Percentiles rank a stretch among this genome's conserved stretches.
Evolutionary conservation across 2,113 vertebrate genomes (phyloP).

Genomic region (Tachysurus vachellii): DNA sequence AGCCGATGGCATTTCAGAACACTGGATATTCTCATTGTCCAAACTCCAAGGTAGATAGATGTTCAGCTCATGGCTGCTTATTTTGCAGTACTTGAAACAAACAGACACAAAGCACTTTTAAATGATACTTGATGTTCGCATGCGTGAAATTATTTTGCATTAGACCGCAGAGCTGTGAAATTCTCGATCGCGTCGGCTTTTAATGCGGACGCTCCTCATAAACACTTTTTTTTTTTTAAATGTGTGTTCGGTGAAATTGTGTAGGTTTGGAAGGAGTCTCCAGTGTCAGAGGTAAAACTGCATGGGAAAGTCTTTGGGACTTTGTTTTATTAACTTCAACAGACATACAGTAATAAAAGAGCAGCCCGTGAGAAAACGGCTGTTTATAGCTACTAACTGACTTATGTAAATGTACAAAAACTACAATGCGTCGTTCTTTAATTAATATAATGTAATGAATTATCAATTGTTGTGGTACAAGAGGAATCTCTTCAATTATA

Average conservation of each 20-base stretch:
- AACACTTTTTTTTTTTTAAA: too few species aligned
- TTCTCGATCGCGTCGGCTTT: background rate
- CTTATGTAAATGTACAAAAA: background rate
- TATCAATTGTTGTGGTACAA: background rate
- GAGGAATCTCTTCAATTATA: background rate
- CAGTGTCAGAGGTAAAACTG: background rate
- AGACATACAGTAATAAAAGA: background rate
- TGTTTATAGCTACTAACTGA: background rate
- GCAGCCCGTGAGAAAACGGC: background rate
- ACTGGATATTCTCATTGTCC: slow-evolving; percentile 34
- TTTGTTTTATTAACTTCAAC: background rate
- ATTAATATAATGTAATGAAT: background rate
- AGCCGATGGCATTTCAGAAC: slow-evolving; percentile 46
- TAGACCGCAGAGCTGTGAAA: background rate
- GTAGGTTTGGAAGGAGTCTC: background rate
- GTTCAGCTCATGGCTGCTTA: slow-evolving; percentile 23
- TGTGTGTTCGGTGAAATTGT: too few species aligned
- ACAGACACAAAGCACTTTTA: background rate
- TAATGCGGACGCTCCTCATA: background rate
- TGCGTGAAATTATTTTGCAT: background rate
- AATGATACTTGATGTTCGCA: background rate
- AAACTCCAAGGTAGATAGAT: slow-evolving; percentile 31
- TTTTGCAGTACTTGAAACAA: background rate
- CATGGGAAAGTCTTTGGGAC: background rate
- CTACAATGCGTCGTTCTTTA: background rate